Evolutionary conservation across 2,888 invertebrate species (phyloP), one percentile per base, ranked within the genome.

Genomic region (Drosophila testacea): DNA sequence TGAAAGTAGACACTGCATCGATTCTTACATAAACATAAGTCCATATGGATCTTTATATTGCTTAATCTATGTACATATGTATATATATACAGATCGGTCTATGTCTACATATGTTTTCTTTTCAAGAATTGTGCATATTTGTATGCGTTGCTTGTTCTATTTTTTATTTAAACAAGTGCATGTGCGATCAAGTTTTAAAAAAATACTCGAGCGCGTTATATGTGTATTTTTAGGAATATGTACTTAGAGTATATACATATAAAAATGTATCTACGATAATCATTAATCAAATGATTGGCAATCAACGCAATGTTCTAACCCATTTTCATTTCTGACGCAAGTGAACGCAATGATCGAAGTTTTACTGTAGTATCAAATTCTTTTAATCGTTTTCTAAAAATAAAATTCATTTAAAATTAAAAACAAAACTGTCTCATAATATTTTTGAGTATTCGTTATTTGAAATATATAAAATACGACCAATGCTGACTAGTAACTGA

Each of bases 151-250:
- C 66, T 69, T 61, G 65, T 63, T 67, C 46, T 70, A 70, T 71
- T 78, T 77, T 68, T 68, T 86, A 79, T 86, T 86, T 86, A 79
- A 87, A 81, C 90, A 90, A 88, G 78, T 86, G 86, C 83, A 86
- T 72, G 69, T 67, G 46, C 57, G 62, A 59, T 64, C 44, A 38
- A 60, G 34, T 39, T 56, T n/a, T 30, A 34, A 28, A 51, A 22
- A 44, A 42, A 34, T 34, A 16, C 54, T 42, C 41, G 11, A 16
- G 41, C 30, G 4, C 32, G 9, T 22, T 46, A n/a, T 44, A 54
- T 32, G 51, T 41, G 22, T 42, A 56, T 42, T 30, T 34, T 42
- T 30, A 39, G 27, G 42, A 38, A 61, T 52, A 56, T 44, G 32
- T 67, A 48, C 22, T 27, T 59, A n/a, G 16, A 11, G 34, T 46